A percentile compares a stretch with the other conserved stretches of the same genome.
Evolutionary conservation across 2,888 invertebrate species (phyloP).

Genomic region (Himalopsyche anomala): DNA sequence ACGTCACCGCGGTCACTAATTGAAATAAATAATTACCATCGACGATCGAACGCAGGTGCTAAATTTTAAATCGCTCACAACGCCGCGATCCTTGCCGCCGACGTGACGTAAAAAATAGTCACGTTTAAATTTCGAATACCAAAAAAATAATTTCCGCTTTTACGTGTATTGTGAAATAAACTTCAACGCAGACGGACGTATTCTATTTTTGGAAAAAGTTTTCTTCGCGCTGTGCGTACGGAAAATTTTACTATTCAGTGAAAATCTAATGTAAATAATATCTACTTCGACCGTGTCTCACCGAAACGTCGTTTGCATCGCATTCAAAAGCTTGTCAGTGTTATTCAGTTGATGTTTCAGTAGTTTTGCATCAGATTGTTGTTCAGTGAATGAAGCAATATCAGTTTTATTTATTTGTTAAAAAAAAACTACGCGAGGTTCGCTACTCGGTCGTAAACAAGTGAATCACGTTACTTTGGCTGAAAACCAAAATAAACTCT

Average conservation of each 20-base stretch:
- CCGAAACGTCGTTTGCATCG: background rate
- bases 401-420: constrained; percentile 37
- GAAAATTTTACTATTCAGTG: constrained; percentile 40
- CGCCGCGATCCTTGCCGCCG: background rate
- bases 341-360: background rate
- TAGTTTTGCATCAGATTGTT: background rate
- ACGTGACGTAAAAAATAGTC: background rate
- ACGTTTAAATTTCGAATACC: background rate
- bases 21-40: constrained; percentile 17
- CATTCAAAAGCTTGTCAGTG: background rate
- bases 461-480: constrained; percentile 61
- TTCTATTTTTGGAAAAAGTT: constrained; percentile 38
- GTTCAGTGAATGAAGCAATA: constrained; percentile 32
- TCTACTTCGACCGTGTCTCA: background rate
- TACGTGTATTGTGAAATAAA: constrained; percentile 27
- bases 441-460: constrained; percentile 54
- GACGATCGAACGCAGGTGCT: background rate
- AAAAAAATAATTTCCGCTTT: constrained; percentile 2
- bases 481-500: constrained; percentile 62
- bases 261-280: constrained; percentile 5
- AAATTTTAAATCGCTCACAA: constrained; percentile 6
- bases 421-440: background rate
- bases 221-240: constrained; percentile 32
- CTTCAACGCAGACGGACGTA: constrained; percentile 36
- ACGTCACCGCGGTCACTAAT: constrained; percentile 9